A percentile compares a stretch with the other conserved stretches of the same genome.
These are phyloP conservation scores for Punctoribates punctum DNA, from an alignment of 2,888 invertebrate species.

Conservation along the genomic window DNA sequence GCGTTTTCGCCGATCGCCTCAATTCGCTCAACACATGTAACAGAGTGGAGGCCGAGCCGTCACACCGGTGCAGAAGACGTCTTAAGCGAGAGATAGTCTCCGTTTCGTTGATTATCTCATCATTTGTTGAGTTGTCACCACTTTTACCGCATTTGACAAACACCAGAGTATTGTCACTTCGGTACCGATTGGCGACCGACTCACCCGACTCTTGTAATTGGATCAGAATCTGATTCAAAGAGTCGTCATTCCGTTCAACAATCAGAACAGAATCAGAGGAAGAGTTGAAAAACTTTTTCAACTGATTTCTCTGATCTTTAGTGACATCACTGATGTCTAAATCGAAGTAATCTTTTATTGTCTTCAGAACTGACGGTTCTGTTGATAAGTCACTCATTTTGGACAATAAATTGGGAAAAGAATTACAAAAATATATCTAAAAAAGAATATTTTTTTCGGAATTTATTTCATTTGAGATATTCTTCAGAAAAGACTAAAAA, in stretches of 20 bases:
- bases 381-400: background rate
- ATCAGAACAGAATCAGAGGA: background rate
- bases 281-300: slow-evolving; percentile 21
- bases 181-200: background rate
- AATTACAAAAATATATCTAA: background rate
- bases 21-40: slow-evolving; percentile 32
- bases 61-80: background rate
- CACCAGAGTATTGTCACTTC: background rate
- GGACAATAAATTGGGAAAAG: background rate
- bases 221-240: slow-evolving; percentile 4
- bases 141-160: slow-evolving; percentile 19
- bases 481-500: background rate
- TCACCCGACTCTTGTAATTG: background rate
- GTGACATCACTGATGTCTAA: background rate
- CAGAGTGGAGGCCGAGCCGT: slow-evolving; percentile 19
- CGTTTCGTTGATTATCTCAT: slow-evolving; percentile 6
- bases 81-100: slow-evolving; percentile 1
- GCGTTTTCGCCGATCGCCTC: slow-evolving; percentile 14
- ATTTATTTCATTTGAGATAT: background rate
- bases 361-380: background rate
- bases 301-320: background rate
- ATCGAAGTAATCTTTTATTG: slow-evolving; percentile 16
- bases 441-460: background rate
- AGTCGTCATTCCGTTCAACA: slow-evolving; percentile 6
- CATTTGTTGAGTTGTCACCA: background rate